A percentile compares a stretch with the other conserved stretches of the same genome.
Evolutionary conservation across 2,888 invertebrate species (phyloP).

Genomic region (Callyntrura sp.): DNA sequence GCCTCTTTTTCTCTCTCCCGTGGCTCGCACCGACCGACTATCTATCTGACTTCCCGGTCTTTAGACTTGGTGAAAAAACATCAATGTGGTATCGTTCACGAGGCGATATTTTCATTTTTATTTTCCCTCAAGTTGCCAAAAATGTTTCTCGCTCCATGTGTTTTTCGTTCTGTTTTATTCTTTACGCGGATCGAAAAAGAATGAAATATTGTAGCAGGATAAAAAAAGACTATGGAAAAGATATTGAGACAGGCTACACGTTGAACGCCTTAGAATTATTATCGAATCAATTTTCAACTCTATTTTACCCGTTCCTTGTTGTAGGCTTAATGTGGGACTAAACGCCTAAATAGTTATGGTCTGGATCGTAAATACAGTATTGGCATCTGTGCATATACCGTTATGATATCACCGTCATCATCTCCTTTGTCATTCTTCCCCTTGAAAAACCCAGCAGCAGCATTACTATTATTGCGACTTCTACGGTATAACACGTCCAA

Average conservation of each 20-base stretch:
- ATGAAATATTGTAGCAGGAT: background rate
- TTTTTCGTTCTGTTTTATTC: background rate
- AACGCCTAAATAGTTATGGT: conserved; percentile 12
- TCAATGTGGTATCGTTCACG: too few species aligned
- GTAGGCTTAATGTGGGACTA: too few species aligned
- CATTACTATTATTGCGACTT: too few species aligned
- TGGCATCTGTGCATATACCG: conserved; percentile 73
- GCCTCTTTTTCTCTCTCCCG: too few species aligned
- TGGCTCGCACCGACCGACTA: too few species aligned
- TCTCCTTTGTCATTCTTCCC: too few species aligned
- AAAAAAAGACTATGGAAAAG: background rate
- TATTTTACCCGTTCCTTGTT: too few species aligned
- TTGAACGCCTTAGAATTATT: background rate
- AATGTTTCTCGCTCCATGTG: background rate
- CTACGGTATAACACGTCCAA: too few species aligned
- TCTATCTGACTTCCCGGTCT: too few species aligned
- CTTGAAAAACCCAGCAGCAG: too few species aligned
- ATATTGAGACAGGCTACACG: background rate
- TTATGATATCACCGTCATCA: conserved; percentile 53
- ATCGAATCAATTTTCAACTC: conserved; percentile 4
- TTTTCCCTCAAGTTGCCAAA: background rate
- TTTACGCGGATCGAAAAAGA: background rate
- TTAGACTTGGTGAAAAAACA: background rate
- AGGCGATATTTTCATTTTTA: background rate
- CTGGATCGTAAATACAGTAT: conserved; percentile 62